Conservation (phyloP, 2,888 invertebrate genomes). For the Unio pictorum region DNA sequence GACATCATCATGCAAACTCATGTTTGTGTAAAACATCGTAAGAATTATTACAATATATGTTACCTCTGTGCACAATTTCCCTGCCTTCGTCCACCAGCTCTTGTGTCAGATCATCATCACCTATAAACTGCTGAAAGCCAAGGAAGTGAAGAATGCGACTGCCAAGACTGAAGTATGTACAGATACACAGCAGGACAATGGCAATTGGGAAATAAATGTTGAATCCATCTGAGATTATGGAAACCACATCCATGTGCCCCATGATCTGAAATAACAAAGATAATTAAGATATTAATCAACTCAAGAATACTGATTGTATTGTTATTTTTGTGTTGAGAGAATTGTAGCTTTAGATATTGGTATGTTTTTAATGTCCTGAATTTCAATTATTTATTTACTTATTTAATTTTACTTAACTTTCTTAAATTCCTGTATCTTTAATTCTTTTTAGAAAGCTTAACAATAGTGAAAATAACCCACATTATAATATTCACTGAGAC, state of each 20-base stretch:
- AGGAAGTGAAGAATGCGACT: slow-evolving; percentile 90
- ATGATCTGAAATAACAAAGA: slow-evolving; percentile 78
- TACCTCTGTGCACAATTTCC: slow-evolving; percentile 91
- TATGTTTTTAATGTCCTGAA: too few species aligned
- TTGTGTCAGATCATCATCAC: slow-evolving; percentile 92
- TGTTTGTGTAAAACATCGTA: neutral
- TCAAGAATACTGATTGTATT: too few species aligned
- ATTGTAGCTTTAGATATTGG: too few species aligned
- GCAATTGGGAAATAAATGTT: slow-evolving; percentile 99
- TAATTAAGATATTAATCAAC: too few species aligned
- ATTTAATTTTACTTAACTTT: too few species aligned
- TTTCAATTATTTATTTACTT: too few species aligned
- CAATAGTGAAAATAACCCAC: too few species aligned
- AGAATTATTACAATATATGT: slow-evolving; percentile 14
- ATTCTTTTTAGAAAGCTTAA: too few species aligned
- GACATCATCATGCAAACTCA: too few species aligned
- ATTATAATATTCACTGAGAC: too few species aligned
- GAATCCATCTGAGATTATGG: slow-evolving; percentile 96
- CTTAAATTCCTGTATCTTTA: too few species aligned
- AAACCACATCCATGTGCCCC: slow-evolving; percentile 99
- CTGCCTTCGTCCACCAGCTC: slow-evolving; percentile 95
- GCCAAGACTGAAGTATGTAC: slow-evolving; percentile 95
- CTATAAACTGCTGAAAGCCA: slow-evolving; percentile 92
- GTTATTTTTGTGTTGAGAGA: too few species aligned
- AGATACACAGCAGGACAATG: slow-evolving; percentile 91